Conservation (phyloP, 2,113 vertebrate genomes). For the Talpa occidentalis region DNA sequence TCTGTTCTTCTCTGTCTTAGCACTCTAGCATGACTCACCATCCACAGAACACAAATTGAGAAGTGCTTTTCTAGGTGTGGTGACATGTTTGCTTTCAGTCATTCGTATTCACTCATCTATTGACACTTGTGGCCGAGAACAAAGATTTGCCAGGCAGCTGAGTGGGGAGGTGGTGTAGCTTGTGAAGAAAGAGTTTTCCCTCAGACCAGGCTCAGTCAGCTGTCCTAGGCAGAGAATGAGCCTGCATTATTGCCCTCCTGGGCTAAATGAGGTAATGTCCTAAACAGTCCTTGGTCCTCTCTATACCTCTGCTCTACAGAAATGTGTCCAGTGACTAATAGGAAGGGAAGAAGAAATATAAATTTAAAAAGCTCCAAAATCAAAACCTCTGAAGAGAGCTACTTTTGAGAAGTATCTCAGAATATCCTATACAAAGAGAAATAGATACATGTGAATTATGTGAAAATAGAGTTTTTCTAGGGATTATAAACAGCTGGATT, state of each 20-base stretch:
- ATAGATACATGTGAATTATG: not conserved
- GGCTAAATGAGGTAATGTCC: not conserved
- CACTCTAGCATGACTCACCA: conserved; percentile 56
- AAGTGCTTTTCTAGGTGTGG: conserved; percentile 39
- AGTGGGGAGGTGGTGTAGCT: not conserved
- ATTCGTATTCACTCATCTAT: conserved; percentile 53
- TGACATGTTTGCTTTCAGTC: conserved; percentile 29
- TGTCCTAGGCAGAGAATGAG: not conserved
- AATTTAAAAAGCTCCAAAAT: not conserved
- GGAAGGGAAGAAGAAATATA: not conserved
- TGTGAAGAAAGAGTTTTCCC: not conserved
- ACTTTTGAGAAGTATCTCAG: not conserved
- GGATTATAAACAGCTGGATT: conserved; percentile 9
- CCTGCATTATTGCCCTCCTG: not conserved
- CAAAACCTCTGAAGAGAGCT: not conserved
- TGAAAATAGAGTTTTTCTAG: conserved; percentile 47
- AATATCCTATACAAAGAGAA: not conserved
- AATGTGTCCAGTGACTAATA: not conserved
- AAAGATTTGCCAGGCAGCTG: conserved; percentile 63
- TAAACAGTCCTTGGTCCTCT: not conserved
- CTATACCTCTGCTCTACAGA: not conserved
- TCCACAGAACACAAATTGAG: conserved; percentile 17
- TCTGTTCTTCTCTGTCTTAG: conserved; percentile 44
- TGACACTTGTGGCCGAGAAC: conserved; percentile 53
- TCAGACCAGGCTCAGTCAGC: not conserved